Evolutionary conservation across 2,797 vertebrate species (phyloP).

Genomic region (Prunella strophiata): DNA sequence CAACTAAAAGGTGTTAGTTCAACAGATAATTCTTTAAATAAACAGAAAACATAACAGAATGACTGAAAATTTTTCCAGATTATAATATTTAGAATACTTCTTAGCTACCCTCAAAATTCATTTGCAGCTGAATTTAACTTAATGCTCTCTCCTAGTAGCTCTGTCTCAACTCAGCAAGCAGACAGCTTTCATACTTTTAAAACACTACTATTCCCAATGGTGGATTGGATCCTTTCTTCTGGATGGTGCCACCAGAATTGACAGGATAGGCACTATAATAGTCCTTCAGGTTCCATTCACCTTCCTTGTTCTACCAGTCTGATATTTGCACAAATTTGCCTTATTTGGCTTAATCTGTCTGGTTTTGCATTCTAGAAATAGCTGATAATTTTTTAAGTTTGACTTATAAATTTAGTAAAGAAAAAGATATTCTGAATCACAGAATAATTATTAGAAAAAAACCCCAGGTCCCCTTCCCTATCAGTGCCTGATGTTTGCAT

Average conservation of each 20-base stretch:
- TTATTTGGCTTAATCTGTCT: background rate
- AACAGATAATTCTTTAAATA: background rate
- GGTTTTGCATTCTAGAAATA: background rate
- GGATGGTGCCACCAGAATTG: background rate
- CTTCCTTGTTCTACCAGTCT: background rate
- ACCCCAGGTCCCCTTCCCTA: rapidly evolving
- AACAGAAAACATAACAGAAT: background rate
- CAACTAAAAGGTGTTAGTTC: background rate
- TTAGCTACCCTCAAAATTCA: background rate
- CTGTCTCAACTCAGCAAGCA: background rate
- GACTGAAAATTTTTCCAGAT: background rate
- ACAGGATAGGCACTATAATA: background rate
- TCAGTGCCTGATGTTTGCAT: background rate
- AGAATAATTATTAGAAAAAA: background rate
- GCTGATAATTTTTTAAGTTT: background rate
- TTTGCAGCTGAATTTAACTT: background rate
- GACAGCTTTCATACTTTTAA: background rate
- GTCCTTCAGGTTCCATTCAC: background rate
- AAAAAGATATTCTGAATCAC: background rate
- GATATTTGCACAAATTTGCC: background rate
- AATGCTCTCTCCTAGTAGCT: background rate
- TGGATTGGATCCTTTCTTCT: background rate
- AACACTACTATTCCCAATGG: background rate
- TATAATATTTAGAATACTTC: background rate
- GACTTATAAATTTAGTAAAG: background rate